Evolutionary conservation across 2,888 invertebrate species (phyloP), one percentile per base, ranked within the genome.

Genomic region (Epirrhoe alternata): DNA sequence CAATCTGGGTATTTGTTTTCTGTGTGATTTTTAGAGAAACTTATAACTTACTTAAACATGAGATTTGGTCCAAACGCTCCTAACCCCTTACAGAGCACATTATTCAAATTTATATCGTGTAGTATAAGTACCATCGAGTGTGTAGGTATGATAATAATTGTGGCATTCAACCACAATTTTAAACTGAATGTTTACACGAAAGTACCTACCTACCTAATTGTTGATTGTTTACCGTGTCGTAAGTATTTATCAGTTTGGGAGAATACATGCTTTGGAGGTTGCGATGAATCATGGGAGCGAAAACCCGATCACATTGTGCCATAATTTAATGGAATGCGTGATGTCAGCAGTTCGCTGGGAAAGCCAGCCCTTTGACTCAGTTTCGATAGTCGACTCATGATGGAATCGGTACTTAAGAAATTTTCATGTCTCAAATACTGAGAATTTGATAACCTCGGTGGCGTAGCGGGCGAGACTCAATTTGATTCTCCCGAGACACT

Each of bases 311-410:
- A 69, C 49, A 31, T 64, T 64, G 58, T 57, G 55, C 33, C 53
- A 60, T 61, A 64, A 51, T 55, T 61, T 35, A 47, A 33, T 54
- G 59, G 64, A 70, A 70, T 67, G 59, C 60, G 65, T 62, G 33
- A 38, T 57, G 54, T 56, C 60, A 63, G 56, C 16, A 17, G 8
- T 59, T 51, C 63, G 54, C 17, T 65, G 54, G 61, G 60, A 70
- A 70, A 55, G 66, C 47, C 57, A 30, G 47, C 47, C 33, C 53
- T 54, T 35, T 64, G 62, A 63, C 47, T 67, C 63, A 65, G 14
- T 35, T 38, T 47, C 51, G 14, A 33, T 49, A 45, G 33, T 33
- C 12, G 1, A 42, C 12, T 47, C 47, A 12, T 16, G 16, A 16
- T 47, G 16, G 16, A 5, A 6, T 7, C 12, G 38, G 35, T 35